Evolutionary conservation across 2,113 vertebrate genomes (phyloP).

Genomic region (Varanus komodoensis): DNA sequence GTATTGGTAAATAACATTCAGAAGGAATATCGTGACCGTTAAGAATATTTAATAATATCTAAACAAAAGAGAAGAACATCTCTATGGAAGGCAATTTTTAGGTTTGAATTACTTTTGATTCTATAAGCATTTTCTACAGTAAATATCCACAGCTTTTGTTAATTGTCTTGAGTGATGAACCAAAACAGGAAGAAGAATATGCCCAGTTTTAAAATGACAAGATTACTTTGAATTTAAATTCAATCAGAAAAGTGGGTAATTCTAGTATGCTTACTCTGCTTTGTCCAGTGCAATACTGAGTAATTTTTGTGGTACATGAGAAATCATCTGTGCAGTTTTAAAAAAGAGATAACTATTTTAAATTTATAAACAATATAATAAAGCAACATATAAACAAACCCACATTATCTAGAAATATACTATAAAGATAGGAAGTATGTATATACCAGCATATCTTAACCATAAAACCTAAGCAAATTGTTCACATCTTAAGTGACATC

Average conservation of each 20-base stretch:
- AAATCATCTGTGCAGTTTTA: background rate
- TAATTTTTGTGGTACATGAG: background rate
- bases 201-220: background rate
- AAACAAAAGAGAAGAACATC: background rate
- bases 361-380: background rate
- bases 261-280: background rate
- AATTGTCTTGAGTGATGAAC: background rate
- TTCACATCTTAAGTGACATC: background rate
- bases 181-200: background rate
- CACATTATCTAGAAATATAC: background rate
- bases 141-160: background rate
- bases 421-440: background rate
- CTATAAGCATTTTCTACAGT: conserved; percentile 13
- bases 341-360: background rate
- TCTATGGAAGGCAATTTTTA: background rate
- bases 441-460: background rate
- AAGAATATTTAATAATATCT: background rate
- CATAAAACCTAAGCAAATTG: background rate
- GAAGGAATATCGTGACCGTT: background rate
- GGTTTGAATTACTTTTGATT: conserved; percentile 3
- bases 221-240: background rate
- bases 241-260: background rate
- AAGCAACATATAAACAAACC: too few species aligned
- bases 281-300: background rate
- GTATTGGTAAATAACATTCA: background rate